These are phyloP conservation scores for Phaonia tiefii DNA, from an alignment of 2,888 invertebrate genomes.

Conservation along the genomic window DNA sequence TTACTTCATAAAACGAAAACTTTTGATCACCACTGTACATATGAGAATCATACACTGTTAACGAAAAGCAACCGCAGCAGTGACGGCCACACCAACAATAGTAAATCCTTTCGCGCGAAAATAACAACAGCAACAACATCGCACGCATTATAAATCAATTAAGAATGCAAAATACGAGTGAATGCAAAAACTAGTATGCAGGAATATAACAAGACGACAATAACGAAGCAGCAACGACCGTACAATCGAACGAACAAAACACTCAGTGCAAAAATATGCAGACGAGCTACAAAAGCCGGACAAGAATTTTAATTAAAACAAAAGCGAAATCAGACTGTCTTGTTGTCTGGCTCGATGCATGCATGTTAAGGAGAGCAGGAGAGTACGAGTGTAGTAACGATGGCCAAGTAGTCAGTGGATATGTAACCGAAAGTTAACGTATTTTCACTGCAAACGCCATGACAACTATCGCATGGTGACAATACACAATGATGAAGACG, in stretches of 20 bases:
- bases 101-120: constrained; percentile 14
- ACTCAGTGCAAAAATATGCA: constrained; percentile 49
- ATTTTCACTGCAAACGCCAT: constrained; percentile 6
- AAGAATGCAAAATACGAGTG: constrained; percentile 60
- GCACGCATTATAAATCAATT: constrained; percentile 68
- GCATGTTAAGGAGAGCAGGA: background rate
- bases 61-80: constrained; percentile 10
- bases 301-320: constrained; percentile 68
- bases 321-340: background rate
- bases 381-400: constrained; percentile 34
- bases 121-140: constrained; percentile 28
- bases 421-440: constrained; percentile 1
- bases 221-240: background rate
- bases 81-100: constrained; percentile 19
- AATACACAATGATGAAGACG: background rate
- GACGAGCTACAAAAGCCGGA: constrained; percentile 66
- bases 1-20: too few species aligned
- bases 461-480: background rate
- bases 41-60: too few species aligned
- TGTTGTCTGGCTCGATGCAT: background rate
- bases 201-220: constrained; percentile 10
- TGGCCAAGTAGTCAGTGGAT: background rate
- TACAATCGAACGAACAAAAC: background rate
- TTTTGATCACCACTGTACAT: too few species aligned
- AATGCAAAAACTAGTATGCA: constrained; percentile 25